Conservation (phyloP, 2,113 vertebrate species). For the Ophthalmolycus amberensis region DNA sequence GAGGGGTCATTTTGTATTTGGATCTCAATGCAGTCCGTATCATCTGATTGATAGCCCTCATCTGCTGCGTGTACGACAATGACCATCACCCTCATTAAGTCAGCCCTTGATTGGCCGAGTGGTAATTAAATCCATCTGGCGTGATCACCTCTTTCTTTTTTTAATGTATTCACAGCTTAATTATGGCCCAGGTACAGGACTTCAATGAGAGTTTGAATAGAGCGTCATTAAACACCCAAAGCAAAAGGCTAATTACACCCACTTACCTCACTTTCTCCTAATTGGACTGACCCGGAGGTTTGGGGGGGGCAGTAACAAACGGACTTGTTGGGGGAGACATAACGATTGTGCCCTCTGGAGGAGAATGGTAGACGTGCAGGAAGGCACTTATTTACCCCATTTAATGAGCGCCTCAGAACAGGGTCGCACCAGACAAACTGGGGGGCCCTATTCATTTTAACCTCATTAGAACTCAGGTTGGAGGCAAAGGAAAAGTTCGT, state of each 20-base stretch:
- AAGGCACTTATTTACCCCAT: constrained; percentile 86
- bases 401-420: constrained; percentile 82
- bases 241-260: constrained; percentile 87
- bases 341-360: constrained; percentile 83
- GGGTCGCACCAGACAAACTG: constrained; percentile 79
- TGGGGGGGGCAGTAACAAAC: constrained; percentile 82
- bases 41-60: constrained; percentile 82
- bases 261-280: constrained; percentile 85
- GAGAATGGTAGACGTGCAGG: constrained; percentile 78
- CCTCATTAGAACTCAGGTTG: constrained; percentile 84
- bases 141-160: constrained; percentile 72
- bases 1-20: constrained; percentile 64
- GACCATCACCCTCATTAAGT: constrained; percentile 83
- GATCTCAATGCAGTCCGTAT: constrained; percentile 43
- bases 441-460: constrained; percentile 79
- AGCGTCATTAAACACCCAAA: constrained; percentile 85
- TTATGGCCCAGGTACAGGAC: constrained; percentile 83
- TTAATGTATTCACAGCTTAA: constrained; percentile 81
- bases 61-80: constrained; percentile 68
- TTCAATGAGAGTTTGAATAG: constrained; percentile 82
- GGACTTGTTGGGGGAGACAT: constrained; percentile 80
- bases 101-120: constrained; percentile 79
- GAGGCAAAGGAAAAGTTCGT: constrained; percentile 47
- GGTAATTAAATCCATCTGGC: constrained; percentile 86
- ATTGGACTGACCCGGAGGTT: constrained; percentile 89